A percentile compares a stretch with the other conserved stretches of the same genome.
These are phyloP conservation scores for Serranus cabrilla DNA, from an alignment of 2,797 vertebrate genomes.

Conservation along the genomic window DNA sequence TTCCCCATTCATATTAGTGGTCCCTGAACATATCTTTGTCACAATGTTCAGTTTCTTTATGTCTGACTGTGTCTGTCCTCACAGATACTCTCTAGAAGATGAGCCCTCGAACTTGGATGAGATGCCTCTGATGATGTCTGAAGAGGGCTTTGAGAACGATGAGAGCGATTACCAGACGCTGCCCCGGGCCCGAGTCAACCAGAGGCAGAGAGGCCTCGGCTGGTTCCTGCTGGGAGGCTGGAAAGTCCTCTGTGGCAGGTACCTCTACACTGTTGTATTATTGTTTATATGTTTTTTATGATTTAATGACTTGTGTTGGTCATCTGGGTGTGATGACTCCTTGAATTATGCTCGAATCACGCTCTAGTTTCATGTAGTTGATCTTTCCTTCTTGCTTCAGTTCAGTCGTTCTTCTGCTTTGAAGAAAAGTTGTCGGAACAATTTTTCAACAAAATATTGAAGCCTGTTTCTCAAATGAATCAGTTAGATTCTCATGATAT, in stretches of 20 bases:
- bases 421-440: background rate
- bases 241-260: constrained; percentile 95
- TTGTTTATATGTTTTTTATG: background rate
- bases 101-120: constrained; percentile 95
- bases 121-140: constrained; percentile 99
- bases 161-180: constrained; percentile 98
- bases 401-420: background rate
- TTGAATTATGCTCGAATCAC: background rate
- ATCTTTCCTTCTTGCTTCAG: background rate
- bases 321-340: background rate
- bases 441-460: background rate
- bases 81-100: constrained; percentile 94
- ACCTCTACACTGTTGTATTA: constrained; percentile 4
- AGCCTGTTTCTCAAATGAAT: too few relatives aligned
- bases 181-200: constrained; percentile 90
- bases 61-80: constrained; percentile 30
- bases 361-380: background rate
- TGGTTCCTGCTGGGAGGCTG: constrained; percentile 95
- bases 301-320: background rate
- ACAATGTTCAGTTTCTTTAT: background rate
- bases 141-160: constrained; percentile 97
- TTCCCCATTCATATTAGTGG: background rate
- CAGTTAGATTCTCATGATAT: too few relatives aligned
- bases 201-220: constrained; percentile 88
- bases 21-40: background rate